Evolutionary conservation across 2,888 invertebrate genomes (phyloP), one percentile per base, ranked within the genome.

Genomic region (Plutella xylostella): DNA sequence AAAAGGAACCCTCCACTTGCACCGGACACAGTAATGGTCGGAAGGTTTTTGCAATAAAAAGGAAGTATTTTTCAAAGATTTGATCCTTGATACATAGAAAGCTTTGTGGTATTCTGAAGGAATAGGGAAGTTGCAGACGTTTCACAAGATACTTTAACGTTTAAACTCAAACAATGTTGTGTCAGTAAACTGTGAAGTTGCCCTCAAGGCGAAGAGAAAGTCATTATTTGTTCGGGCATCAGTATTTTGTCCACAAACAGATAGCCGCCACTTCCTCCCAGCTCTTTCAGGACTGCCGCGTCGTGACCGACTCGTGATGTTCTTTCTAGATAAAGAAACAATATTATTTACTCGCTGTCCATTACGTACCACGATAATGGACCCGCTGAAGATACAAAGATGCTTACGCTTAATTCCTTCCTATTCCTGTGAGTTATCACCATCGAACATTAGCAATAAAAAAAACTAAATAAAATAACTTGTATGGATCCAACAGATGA

Each of bases 231-330:
- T 58, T 14, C 28, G n/a, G 14, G 31, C 21, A 46, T 55, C 56
- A 56, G 54, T 57, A 60, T 60, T 58, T 62, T 57, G 60, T 60
- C 55, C 58, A 61, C 60, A 63, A 63, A 63, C 59, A 63, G 65
- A 68, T 67, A 67, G 63, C 68, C 57, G 56, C 53, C 61, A 61
- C 58, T 61, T 61, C 61, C 63, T 57, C 53, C 54, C 52, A 60
- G 58, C 57, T 55, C 64, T 72, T 75, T 75, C 58, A 63, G 68
- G 59, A n/a, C n/a, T 56, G 64, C 75, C 71, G 73, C 61, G 61
- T 71, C 76, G 76, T 73, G 78, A 77, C 19, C n/a, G 35, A 35
- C 65, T 62, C 60, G 60, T 61, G 77, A 77, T 77, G 67, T 62
- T 58, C 62, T 56, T 58, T 59, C 53, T 49, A 70, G 80, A 77